A percentile compares a stretch with the other conserved stretches of the same genome.
Evolutionary conservation across 2,888 invertebrate genomes (phyloP).

Genomic region (Phragmatobia fuliginosa): DNA sequence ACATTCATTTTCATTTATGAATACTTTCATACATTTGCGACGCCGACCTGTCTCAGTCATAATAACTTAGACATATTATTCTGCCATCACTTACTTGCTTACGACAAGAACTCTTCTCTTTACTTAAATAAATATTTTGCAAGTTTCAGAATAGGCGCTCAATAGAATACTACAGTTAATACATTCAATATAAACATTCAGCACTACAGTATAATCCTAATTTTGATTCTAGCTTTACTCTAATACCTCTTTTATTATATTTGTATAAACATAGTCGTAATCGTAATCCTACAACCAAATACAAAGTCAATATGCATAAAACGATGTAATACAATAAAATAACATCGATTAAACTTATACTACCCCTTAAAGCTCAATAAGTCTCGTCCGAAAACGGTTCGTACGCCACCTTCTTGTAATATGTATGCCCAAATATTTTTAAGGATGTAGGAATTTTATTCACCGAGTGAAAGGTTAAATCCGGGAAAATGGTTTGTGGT

Average conservation of each 20-base stretch:
- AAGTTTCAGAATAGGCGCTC: neutral
- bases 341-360: constrained; percentile 16
- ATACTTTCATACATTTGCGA: neutral
- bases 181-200: constrained; percentile 1
- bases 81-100: neutral
- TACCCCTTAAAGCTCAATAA: constrained; percentile 10
- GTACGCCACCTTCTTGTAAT: constrained; percentile 10
- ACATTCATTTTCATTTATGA: constrained; percentile 1
- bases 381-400: constrained; percentile 15
- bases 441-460: constrained; percentile 8
- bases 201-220: neutral
- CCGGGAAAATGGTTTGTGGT: neutral
- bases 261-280: constrained; percentile 13
- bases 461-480: neutral
- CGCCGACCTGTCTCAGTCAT: neutral
- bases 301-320: neutral
- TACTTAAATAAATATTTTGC: neutral
- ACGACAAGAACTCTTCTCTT: neutral
- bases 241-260: constrained; percentile 8
- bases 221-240: neutral
- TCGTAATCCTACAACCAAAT: constrained; percentile 11
- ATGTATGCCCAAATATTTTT: constrained; percentile 10
- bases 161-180: neutral
- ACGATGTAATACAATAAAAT: neutral
- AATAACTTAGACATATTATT: neutral